Percentiles rank a stretch among this genome's conserved stretches.
phyloP scores from a whole-genome alignment of 2,113 vertebrate species.

The Sitta europaea region DNA sequence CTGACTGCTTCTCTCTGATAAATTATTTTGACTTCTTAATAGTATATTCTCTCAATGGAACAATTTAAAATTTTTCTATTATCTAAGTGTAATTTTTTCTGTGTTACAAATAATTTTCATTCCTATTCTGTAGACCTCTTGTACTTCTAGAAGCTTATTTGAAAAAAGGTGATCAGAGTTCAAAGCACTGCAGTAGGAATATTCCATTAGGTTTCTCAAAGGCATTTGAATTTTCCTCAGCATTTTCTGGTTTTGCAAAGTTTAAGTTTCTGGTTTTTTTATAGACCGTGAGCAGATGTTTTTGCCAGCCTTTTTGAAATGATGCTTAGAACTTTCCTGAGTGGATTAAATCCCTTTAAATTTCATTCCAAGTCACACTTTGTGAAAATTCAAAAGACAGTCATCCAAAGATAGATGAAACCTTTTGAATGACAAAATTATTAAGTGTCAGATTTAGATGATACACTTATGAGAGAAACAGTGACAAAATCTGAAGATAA shows the following conservation, averaged over 20 bases:
- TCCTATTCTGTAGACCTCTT: not conserved
- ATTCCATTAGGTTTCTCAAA: not conserved
- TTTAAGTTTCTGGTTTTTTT: not conserved
- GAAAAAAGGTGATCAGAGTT: not conserved
- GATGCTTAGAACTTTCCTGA: not conserved
- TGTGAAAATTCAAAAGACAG: not conserved
- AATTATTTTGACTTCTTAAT: not conserved
- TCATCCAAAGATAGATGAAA: not conserved
- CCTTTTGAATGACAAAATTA: conserved; percentile 24
- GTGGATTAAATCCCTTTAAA: not conserved
- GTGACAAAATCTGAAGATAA: conserved; percentile 1
- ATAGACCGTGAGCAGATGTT: not conserved
- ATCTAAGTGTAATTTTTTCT: not conserved
- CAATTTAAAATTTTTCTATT: not conserved
- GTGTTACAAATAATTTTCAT: not conserved
- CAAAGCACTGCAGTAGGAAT: not conserved
- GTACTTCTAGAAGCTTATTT: not conserved
- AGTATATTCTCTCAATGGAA: not conserved
- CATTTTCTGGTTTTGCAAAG: not conserved
- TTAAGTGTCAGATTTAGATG: conserved; percentile 13
- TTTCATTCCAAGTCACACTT: not conserved
- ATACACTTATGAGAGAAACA: not conserved
- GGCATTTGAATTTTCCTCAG: not conserved
- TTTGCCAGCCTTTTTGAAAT: not conserved
- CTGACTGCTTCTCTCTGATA: not conserved